These are phyloP conservation scores for Pavo muticus DNA, from an alignment of 2,113 vertebrate genomes.

Conservation along the genomic window DNA sequence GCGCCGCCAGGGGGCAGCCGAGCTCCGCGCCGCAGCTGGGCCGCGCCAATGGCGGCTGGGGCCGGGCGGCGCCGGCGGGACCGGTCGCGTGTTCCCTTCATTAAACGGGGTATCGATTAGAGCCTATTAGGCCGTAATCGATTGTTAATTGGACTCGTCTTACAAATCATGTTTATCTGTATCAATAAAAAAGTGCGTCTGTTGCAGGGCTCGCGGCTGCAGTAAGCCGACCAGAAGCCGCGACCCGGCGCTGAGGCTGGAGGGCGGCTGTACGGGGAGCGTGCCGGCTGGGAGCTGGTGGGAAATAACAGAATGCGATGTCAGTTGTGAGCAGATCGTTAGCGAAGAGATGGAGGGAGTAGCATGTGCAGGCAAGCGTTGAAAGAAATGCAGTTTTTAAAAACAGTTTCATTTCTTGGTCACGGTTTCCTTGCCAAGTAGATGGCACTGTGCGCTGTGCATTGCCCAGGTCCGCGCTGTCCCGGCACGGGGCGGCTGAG, in stretches of 20 bases:
- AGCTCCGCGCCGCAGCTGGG: not conserved
- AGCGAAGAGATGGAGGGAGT: not conserved
- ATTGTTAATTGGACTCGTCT: slow-evolving; percentile 82
- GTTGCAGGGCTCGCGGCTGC: slow-evolving; percentile 51
- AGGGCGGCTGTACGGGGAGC: not conserved
- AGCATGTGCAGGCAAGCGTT: not conserved
- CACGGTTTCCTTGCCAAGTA: not conserved
- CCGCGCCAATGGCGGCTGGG: not conserved
- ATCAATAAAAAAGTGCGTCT: slow-evolving; percentile 64
- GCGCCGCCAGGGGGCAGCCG: not conserved
- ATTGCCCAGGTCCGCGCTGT: too few species aligned
- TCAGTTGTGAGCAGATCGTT: not conserved
- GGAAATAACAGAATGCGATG: not conserved
- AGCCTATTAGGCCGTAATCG: slow-evolving; percentile 78
- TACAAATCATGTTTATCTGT: slow-evolving; percentile 81
- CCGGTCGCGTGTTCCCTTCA: too few species aligned
- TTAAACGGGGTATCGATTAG: slow-evolving; percentile 79
- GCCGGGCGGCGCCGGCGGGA: not conserved
- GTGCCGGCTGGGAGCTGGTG: too few species aligned
- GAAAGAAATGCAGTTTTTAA: not conserved
- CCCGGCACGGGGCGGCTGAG: not conserved
- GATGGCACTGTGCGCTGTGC: not conserved
- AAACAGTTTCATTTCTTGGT: not conserved
- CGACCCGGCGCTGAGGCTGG: slow-evolving; percentile 2
- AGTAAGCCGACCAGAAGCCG: slow-evolving; percentile 41